phyloP scores from a whole-genome alignment of 2,797 vertebrate species.

The Nyctalus aviator region DNA sequence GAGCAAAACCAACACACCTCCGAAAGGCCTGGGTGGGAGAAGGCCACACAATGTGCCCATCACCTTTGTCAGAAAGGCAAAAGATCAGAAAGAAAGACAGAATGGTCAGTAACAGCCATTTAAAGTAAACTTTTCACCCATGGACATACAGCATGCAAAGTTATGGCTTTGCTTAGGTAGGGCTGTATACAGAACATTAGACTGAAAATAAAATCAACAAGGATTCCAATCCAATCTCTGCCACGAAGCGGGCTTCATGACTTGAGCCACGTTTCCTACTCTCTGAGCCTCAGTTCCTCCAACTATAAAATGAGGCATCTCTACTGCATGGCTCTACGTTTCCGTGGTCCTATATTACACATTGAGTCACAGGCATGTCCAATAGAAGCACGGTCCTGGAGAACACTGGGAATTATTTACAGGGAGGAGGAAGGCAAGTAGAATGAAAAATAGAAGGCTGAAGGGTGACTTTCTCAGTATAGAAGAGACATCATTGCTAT shows the following conservation, averaged over 20 bases:
- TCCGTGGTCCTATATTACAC: neutral
- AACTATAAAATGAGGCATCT: neutral
- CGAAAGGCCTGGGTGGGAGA: neutral
- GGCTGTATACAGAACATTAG: neutral
- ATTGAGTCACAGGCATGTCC: neutral
- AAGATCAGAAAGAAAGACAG: neutral
- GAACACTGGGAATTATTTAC: neutral
- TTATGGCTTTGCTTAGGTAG: neutral
- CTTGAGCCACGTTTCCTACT: neutral
- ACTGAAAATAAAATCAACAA: neutral
- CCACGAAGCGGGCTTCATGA: neutral
- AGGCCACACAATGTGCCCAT: neutral
- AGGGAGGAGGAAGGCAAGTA: neutral
- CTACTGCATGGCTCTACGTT: neutral
- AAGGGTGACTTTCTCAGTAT: neutral
- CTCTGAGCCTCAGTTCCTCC: neutral
- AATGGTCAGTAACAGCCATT: neutral
- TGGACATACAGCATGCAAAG: neutral
- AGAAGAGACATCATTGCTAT: neutral
- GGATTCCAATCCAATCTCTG: neutral
- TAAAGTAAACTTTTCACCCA: neutral
- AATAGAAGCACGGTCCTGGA: neutral
- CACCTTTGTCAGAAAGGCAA: neutral
- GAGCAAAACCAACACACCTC: neutral
- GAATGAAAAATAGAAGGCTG: neutral